Evolutionary conservation across 2,113 vertebrate genomes (phyloP).

Genomic region (Bubo scandiacus): DNA sequence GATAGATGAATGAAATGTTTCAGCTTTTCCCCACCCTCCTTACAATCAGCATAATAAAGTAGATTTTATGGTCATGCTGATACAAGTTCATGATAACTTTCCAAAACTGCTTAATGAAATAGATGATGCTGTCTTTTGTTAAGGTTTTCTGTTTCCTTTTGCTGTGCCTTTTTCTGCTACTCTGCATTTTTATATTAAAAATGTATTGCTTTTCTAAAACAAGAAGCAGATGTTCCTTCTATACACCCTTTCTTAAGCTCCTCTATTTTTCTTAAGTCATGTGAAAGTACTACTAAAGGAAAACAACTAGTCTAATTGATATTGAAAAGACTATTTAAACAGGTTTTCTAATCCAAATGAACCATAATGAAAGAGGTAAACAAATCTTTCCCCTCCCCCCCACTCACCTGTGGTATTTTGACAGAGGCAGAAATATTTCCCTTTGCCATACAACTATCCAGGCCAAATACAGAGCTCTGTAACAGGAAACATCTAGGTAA

Average conservation of each 20-base stretch:
- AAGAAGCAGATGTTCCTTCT: background rate
- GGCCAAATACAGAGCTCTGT: background rate
- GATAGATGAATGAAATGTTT: background rate
- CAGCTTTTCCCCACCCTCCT: background rate
- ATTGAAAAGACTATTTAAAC: background rate
- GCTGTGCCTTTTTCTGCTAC: background rate
- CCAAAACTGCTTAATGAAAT: background rate
- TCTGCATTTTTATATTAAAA: background rate
- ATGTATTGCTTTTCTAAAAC: background rate
- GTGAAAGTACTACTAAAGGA: background rate
- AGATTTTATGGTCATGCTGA: background rate
- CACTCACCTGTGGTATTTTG: background rate
- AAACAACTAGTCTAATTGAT: background rate
- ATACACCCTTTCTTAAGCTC: background rate
- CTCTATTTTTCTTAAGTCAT: background rate
- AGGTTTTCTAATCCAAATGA: background rate
- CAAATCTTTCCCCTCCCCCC: background rate
- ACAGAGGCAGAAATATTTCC: background rate
- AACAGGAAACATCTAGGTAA: background rate
- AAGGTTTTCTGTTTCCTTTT: background rate
- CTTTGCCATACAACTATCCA: background rate
- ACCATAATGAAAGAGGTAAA: background rate
- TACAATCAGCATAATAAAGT: background rate
- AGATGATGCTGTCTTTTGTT: background rate
- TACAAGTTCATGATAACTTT: background rate